phyloP scores from a whole-genome alignment of 2,797 vertebrate genomes.

The Poliocrania exsul region DNA sequence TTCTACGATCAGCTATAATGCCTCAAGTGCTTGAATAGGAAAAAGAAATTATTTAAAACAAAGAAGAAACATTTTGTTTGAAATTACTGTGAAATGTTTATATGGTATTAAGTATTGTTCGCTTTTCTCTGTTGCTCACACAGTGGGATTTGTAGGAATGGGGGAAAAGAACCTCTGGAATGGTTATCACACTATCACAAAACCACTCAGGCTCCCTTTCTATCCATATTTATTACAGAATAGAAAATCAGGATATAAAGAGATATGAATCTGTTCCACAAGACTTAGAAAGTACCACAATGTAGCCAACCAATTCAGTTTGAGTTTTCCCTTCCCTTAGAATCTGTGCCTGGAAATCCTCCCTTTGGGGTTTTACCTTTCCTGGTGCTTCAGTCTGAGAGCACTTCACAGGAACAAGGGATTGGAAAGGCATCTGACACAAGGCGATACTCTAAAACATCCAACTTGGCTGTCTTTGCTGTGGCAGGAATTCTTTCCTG shows the following conservation, averaged over 20 bases:
- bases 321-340: not conserved
- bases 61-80: not conserved
- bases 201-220: not conserved
- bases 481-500: not conserved
- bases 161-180: not conserved
- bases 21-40: not conserved
- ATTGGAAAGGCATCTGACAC: not conserved
- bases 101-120: not conserved
- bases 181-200: not conserved
- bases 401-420: not conserved
- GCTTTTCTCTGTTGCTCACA: not conserved
- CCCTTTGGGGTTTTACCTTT: fast-evolving
- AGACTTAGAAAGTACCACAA: not conserved
- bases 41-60: not conserved
- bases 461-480: not conserved
- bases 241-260: not conserved
- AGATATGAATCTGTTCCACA: not conserved
- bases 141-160: fast-evolving
- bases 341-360: fast-evolving
- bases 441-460: not conserved
- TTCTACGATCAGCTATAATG: not conserved
- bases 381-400: not conserved
- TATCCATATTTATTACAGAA: not conserved
- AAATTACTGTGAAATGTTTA: not conserved
- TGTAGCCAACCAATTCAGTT: not conserved